Conservation (phyloP, 37 sponge, comb jelly and placozoan genomes). For the Spongilla lacustris region DNA sequence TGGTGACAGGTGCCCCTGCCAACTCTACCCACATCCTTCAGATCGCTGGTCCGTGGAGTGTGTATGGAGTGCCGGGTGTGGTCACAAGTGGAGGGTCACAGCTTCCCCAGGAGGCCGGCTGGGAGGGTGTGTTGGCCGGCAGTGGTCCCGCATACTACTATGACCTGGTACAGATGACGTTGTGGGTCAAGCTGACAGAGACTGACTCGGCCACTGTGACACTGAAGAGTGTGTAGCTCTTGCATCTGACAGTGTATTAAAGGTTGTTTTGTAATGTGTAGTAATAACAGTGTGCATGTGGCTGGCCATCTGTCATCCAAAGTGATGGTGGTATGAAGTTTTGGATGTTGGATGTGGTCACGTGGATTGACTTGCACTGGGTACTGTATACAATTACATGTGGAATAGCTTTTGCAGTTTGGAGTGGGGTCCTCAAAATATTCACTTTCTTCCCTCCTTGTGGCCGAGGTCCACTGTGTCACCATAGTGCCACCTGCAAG, state of each 20-base stretch:
- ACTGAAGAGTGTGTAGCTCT: not conserved
- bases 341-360: no score
- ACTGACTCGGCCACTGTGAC: not conserved
- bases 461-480: no score
- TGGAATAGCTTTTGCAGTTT: no score
- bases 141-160: not conserved
- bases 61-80: not conserved
- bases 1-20: not conserved
- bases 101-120: not conserved
- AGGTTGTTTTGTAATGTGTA: not conserved
- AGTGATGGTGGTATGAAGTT: no score
- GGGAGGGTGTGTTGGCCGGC: not conserved
- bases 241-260: not conserved
- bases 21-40: conserved; percentile 17
- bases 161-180: not conserved
- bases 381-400: no score
- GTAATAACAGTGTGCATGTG: no score
- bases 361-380: no score
- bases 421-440: no score
- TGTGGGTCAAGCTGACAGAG: not conserved
- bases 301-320: no score
- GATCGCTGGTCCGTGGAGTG: conserved; percentile 30
- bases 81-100: not conserved
- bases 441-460: no score
- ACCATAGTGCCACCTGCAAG: no score